These are phyloP conservation scores for Carcina quercana DNA, from an alignment of 2,888 invertebrate genomes.

Conservation along the genomic window DNA sequence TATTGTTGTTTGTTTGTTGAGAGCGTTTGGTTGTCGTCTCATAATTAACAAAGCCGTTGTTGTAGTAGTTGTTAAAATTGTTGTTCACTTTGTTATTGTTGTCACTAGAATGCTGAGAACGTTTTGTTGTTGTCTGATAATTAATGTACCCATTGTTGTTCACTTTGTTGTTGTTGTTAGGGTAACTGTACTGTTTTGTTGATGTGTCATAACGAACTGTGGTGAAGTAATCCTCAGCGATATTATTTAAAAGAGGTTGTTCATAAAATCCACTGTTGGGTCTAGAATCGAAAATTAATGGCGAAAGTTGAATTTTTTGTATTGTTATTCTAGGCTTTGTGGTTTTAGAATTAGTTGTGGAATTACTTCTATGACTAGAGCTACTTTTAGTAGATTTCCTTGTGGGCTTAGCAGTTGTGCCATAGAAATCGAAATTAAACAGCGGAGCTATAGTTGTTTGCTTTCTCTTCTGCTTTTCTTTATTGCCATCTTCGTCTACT, in stretches of 20 bases:
- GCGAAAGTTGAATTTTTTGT: background rate
- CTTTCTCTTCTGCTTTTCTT: slow-evolving; percentile 17
- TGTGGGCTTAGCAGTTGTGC: slow-evolving; percentile 17
- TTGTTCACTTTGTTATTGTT: slow-evolving; percentile 2
- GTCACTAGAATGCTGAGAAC: background rate
- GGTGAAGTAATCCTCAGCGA: slow-evolving; percentile 11
- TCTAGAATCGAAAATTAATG: slow-evolving; percentile 6
- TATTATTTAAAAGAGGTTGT: slow-evolving; percentile 7
- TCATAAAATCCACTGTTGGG: slow-evolving; percentile 4
- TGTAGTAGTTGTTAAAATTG: background rate
- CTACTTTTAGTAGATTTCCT: slow-evolving; percentile 20
- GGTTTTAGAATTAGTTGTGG: slow-evolving; percentile 12
- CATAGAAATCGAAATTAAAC: slow-evolving; percentile 11
- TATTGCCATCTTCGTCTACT: slow-evolving; percentile 9
- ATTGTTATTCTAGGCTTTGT: slow-evolving; percentile 8
- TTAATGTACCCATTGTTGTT: too few species aligned
- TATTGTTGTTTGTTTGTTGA: too few species aligned
- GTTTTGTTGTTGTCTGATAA: background rate
- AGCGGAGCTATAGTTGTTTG: slow-evolving; percentile 14
- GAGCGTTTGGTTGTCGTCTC: too few species aligned
- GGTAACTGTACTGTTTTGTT: slow-evolving; percentile 8
- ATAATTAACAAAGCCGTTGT: too few species aligned
- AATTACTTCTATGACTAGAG: slow-evolving; percentile 12
- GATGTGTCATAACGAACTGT: slow-evolving; percentile 1
- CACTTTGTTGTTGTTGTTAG: slow-evolving; percentile 4